Evolutionary conservation across 1,140 invertebrate species (phyloP).

Genomic region (Drosophila santomea): DNA sequence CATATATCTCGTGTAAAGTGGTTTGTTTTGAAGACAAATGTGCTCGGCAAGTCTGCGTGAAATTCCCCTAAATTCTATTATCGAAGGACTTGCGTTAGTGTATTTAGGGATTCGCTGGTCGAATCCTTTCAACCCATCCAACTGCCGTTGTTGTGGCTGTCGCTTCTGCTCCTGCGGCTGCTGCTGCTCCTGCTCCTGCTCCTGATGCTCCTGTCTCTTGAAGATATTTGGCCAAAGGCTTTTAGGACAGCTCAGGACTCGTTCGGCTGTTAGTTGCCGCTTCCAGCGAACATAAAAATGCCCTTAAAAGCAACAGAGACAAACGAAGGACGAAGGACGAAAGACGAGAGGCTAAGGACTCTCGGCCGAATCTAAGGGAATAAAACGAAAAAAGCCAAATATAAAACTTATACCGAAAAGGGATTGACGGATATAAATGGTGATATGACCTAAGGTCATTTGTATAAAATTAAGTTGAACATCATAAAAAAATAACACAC

Average conservation of each 20-base stretch:
- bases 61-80: constrained; percentile 7
- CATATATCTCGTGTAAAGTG: background rate
- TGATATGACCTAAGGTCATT: constrained; percentile 82
- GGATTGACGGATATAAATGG: constrained; percentile 83
- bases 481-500: constrained; percentile 62
- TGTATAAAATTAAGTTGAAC: constrained; percentile 84
- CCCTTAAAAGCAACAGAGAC: constrained; percentile 74
- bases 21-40: constrained; percentile 3
- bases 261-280: constrained; percentile 71
- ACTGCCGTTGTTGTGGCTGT: constrained; percentile 29
- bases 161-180: constrained; percentile 3
- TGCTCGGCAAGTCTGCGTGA: background rate
- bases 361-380: constrained; percentile 10
- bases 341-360: no score
- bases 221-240: constrained; percentile 82
- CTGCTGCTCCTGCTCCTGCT: constrained; percentile 30
- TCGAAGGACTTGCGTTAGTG: constrained; percentile 4
- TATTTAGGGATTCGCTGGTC: constrained; percentile 4
- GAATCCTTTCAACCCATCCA: constrained; percentile 12
- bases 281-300: constrained; percentile 80
- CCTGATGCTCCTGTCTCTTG: constrained; percentile 60
- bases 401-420: constrained; percentile 82
- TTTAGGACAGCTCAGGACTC: constrained; percentile 70
- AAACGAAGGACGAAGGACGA: constrained; percentile 14
- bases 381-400: constrained; percentile 71